These are phyloP conservation scores for Lepidurus couesii DNA, from an alignment of 1,140 invertebrate species.

Conservation along the genomic window DNA sequence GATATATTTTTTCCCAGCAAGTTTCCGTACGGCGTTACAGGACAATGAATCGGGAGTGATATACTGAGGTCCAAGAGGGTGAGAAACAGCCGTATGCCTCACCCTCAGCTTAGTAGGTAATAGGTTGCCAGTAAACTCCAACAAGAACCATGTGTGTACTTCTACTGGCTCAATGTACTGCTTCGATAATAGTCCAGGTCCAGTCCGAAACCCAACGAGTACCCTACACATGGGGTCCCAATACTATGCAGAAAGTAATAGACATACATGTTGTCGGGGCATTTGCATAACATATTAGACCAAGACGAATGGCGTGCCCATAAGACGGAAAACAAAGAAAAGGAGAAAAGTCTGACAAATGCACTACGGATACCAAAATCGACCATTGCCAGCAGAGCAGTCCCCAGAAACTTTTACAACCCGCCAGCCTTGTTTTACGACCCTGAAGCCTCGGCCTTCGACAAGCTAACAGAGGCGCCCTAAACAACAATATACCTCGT, in stretches of 20 bases:
- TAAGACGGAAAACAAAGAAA: background rate
- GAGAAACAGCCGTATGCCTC: too few relatives aligned
- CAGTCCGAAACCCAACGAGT: background rate
- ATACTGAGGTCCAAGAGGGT: too few relatives aligned
- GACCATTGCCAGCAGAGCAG: slow-evolving; percentile 2
- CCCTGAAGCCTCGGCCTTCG: background rate
- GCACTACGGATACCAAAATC: slow-evolving; percentile 12
- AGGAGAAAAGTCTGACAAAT: slow-evolving; percentile 1
- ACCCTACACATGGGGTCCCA: background rate
- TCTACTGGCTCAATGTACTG: too few relatives aligned
- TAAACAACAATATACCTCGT: background rate
- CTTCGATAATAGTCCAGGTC: too few relatives aligned
- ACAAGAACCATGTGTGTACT: too few relatives aligned
- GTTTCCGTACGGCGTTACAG: background rate
- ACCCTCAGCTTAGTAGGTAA: too few relatives aligned
- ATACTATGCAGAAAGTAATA: background rate
- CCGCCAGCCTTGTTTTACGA: slow-evolving; percentile 9
- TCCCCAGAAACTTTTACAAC: slow-evolving; percentile 6
- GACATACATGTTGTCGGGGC: background rate
- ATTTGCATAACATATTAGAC: slow-evolving; percentile 7
- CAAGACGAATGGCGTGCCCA: slow-evolving; percentile 7
- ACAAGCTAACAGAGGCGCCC: background rate
- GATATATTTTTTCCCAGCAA: background rate
- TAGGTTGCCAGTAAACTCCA: too few relatives aligned
- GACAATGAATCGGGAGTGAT: background rate